Evolutionary conservation across 2,113 vertebrate species (phyloP).

Genomic region (Pelecanoides urinatrix): DNA sequence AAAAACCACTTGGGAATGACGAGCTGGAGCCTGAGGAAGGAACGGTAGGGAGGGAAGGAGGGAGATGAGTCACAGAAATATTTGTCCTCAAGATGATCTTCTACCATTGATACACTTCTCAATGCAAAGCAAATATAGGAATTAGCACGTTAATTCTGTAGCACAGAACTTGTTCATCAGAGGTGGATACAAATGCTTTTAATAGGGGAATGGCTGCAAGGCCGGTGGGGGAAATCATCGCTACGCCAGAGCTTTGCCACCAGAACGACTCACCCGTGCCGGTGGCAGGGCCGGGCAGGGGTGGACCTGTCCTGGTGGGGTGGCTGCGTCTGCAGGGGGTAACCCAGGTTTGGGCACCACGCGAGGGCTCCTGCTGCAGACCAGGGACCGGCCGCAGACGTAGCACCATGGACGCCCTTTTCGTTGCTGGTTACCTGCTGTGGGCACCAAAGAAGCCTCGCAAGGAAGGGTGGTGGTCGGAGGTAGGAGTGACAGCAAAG

Average conservation of each 20-base stretch:
- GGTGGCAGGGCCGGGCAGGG: background rate
- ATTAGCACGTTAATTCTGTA: background rate
- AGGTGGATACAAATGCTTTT: background rate
- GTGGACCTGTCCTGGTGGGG: background rate
- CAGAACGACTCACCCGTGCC: too few relatives aligned
- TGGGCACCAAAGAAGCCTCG: background rate
- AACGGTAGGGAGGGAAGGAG: background rate
- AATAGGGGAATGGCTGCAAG: background rate
- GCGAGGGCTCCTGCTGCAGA: background rate
- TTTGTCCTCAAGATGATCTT: background rate
- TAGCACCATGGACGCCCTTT: background rate
- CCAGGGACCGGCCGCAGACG: rapidly evolving
- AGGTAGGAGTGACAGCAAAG: background rate
- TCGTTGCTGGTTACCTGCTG: background rate
- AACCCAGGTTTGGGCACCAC: rapidly evolving
- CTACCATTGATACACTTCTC: background rate
- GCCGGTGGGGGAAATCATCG: background rate
- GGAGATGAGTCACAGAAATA: background rate
- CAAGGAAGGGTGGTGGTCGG: background rate
- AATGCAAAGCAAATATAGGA: background rate
- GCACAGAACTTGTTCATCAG: background rate
- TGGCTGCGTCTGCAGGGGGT: background rate
- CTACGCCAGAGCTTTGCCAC: background rate
- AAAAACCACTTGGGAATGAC: background rate
- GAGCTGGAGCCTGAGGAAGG: background rate